Base-by-base conservation (phyloP, 2,888 invertebrate species). In the Chesias legatella region DNA sequence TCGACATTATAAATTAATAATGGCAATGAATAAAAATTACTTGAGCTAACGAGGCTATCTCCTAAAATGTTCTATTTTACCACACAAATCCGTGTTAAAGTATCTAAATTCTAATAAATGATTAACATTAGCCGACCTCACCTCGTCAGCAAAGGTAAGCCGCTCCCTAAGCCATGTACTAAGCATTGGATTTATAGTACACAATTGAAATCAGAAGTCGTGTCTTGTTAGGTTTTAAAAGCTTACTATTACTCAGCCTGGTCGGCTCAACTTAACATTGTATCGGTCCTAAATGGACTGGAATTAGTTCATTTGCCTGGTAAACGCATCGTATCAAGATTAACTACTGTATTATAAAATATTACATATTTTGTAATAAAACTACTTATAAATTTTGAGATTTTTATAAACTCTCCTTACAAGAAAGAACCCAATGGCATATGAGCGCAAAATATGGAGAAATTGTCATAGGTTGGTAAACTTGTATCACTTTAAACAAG, bases 81-180 rank as follows among this genome's bases (percentile, higher is more conserved):
- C 27, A 34, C 33, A 33, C 25, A 37, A 34, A 24, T 28, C 32
- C 33, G 13, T 5, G 3, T 17, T 25, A 26, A 20, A 25, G 10
- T 23, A 33, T 17, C 9, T 37, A 37, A 13, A 23, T 24, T 28
- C 17, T 28, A 17, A 33, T 28, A 33, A 32, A 42, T 17, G 52
- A 58, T 59, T 59, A 63, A 60, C 61, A 61, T 62, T 58, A 67
- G 49, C 58, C 63, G 64, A 67, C 63, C 67, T 66, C 66, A 67
- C 61, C 67, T 64, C 63, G 59, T 60, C 60, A 58, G 63, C 48
- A 64, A 63, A 63, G 60, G 61, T 60, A 64, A 66, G 65, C 67
- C 66, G 63, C 69, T 73, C 63, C 69, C 60, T 54, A 49, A 48
- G 44, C 48, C 57, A 50, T 60, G 58, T 60, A 54, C 53, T 61